Evolutionary conservation across 2,888 invertebrate genomes (phyloP), one percentile per base, ranked within the genome.

Genomic region (Ochropacha duplaris): DNA sequence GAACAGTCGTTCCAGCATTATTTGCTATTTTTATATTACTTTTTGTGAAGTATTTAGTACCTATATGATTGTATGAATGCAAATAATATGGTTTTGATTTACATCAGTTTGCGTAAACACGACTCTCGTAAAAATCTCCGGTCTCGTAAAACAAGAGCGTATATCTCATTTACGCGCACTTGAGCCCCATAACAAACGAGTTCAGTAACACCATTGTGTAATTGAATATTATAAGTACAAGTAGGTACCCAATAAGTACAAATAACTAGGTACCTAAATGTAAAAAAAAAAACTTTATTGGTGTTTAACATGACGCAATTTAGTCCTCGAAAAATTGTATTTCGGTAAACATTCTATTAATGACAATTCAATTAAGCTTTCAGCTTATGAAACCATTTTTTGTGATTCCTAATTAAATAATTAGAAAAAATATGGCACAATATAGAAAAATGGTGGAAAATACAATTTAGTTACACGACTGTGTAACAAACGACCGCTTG

Each of bases 111-210:
- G 22, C 55, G 54, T 55, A 64, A 64, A 66, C 61, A 66, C 63
- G 60, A 66, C 68, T 64, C 74, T 76, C 79, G 72, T 84, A 80
- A 84, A 80, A 82, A 76, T 73, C 74, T 74, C 69, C 65, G 60
- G 71, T 71, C 76, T 76, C 81, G 68, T 83, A 81, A 84, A 85
- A 80, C 68, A 76, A 56, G 73, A 68, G 65, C 70, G 71, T 77
- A 75, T 76, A 78, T 80, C 79, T 79, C 79, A 78, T 84, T 84
- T 79, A 84, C 78, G 79, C 72, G 67, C 62, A 75, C 80, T 82
- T 80, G 77, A 79, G 63, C 69, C 67, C 62, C 61, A 59, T 71
- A 76, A 78, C 74, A 74, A 77, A 66, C 57, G 62, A 54, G 5
- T 6, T 26, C n/a, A 52, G 22, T 78, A 51, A 80, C 76, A 79